Percentiles rank a stretch among this genome's conserved stretches.
These are phyloP conservation scores for Beris morrisii DNA, from an alignment of 2,888 invertebrate genomes.

Conservation along the genomic window DNA sequence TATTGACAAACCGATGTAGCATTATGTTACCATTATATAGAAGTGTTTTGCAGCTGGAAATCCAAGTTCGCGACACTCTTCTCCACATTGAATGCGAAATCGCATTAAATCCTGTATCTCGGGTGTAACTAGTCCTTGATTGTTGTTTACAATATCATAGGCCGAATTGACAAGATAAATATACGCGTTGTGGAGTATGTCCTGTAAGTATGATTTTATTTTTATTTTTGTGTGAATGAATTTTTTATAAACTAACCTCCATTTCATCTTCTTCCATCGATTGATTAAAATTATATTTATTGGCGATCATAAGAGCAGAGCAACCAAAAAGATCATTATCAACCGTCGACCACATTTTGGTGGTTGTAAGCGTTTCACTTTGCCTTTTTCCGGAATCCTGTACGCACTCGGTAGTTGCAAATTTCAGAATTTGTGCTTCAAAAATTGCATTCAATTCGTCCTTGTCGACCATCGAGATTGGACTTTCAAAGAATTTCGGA, in stretches of 20 bases:
- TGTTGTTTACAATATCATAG: constrained; percentile 9
- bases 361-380: neutral
- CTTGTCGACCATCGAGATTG: neutral
- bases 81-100: constrained; percentile 27
- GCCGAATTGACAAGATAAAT: constrained; percentile 31
- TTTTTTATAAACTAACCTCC: constrained; percentile 19
- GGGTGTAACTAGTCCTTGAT: neutral
- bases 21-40: constrained; percentile 32
- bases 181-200: constrained; percentile 25
- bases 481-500: constrained; percentile 2
- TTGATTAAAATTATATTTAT: constrained; percentile 26
- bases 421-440: constrained; percentile 4
- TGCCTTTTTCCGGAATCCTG: neutral
- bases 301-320: constrained; percentile 12
- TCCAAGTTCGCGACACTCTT: constrained; percentile 31
- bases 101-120: neutral
- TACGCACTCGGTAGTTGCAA: neutral
- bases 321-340: constrained; percentile 25
- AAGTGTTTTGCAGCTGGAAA: constrained; percentile 30
- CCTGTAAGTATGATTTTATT: constrained; percentile 1
- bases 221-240: too few relatives aligned
- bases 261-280: neutral
- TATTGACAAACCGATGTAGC: neutral
- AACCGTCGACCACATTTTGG: constrained; percentile 7
- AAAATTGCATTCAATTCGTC: constrained; percentile 1